Percentiles rank a stretch among this genome's conserved stretches.
phyloP scores from a whole-genome alignment of 2,797 vertebrate genomes.

The Glyptemys insculpta region DNA sequence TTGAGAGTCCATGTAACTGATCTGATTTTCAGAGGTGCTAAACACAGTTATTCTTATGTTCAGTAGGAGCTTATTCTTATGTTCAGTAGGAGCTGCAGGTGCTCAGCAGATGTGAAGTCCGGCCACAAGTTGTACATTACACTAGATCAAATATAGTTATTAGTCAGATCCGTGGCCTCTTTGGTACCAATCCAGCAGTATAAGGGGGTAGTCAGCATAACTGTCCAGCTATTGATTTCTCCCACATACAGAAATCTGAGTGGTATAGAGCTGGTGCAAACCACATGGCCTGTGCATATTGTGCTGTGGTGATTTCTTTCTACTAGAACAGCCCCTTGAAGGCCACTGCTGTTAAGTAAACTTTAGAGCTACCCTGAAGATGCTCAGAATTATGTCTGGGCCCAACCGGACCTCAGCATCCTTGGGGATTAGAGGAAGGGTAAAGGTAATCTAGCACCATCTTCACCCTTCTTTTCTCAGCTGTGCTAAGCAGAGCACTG shows the following conservation, averaged over 20 bases:
- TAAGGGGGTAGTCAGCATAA: background rate
- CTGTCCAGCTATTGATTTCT: background rate
- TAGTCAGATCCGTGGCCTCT: background rate
- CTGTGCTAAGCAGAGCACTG: background rate
- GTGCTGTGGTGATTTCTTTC: background rate
- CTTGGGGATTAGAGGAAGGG: background rate
- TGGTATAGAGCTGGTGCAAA: background rate
- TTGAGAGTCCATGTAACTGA: background rate
- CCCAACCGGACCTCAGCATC: background rate
- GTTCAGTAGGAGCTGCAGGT: background rate
- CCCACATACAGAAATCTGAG: background rate
- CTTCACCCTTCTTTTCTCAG: background rate
- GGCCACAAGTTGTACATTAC: background rate
- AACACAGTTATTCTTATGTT: background rate
- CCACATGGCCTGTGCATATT: background rate
- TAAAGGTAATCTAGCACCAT: background rate
- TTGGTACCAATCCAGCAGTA: background rate
- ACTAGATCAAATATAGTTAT: background rate
- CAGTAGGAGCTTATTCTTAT: background rate
- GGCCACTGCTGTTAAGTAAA: background rate
- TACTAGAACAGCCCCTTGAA: background rate
- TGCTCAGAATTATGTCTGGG: background rate
- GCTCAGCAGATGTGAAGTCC: background rate
- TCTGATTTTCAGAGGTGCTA: background rate
- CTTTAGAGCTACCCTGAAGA: background rate